These are phyloP conservation scores for Globia sparganii DNA, from an alignment of 2,888 invertebrate genomes.

Conservation along the genomic window DNA sequence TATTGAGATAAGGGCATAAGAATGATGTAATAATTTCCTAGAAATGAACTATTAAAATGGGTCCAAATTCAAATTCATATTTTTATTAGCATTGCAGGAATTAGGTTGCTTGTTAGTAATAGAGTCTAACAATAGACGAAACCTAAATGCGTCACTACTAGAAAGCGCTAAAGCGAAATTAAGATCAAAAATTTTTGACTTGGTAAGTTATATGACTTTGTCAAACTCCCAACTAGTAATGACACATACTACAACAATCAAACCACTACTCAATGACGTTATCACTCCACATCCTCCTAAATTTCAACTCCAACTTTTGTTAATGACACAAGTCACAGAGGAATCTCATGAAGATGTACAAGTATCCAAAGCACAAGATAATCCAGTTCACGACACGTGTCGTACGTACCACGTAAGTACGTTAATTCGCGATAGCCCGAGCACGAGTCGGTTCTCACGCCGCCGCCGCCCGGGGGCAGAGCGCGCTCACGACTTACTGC, in stretches of 20 bases:
- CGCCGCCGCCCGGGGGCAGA: conserved; percentile 86
- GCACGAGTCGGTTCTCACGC: conserved; percentile 85
- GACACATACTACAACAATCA: background rate
- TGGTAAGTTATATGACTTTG: background rate
- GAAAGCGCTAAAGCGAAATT: background rate
- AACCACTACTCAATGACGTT: background rate
- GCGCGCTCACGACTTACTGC: conserved; percentile 85
- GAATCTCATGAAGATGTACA: conserved; percentile 57
- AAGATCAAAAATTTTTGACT: background rate
- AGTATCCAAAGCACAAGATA: conserved; percentile 52
- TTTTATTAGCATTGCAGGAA: background rate
- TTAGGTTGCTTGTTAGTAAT: background rate
- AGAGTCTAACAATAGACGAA: background rate
- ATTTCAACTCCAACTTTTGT: background rate
- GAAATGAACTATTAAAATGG: too few relatives aligned
- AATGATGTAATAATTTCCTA: background rate
- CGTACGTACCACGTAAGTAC: conserved; percentile 68
- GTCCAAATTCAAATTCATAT: background rate
- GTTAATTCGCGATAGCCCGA: conserved; percentile 67
- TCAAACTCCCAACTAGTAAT: background rate
- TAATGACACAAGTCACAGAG: conserved; percentile 42
- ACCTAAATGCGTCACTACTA: background rate
- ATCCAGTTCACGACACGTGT: conserved; percentile 70
- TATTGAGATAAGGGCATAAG: background rate
- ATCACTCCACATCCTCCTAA: background rate